phyloP scores from a whole-genome alignment of 2,113 vertebrate species.

The Motacilla alba region DNA sequence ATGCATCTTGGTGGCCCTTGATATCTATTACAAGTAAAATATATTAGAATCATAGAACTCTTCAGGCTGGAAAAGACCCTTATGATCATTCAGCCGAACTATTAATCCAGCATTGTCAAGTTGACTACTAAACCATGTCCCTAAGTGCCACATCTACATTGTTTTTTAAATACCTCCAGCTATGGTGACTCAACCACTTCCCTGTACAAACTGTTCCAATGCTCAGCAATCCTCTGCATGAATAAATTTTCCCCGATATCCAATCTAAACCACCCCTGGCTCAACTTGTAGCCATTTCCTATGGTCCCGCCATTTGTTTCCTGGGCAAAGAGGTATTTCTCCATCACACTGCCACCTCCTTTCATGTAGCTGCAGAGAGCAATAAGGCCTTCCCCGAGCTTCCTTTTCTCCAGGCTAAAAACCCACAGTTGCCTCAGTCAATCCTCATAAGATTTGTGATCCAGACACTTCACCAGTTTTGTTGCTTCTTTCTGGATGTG shows the following conservation, averaged over 20 bases:
- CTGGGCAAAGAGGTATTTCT: background rate
- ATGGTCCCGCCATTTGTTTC: background rate
- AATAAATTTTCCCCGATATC: background rate
- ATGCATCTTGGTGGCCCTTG: background rate
- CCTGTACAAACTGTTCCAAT: background rate
- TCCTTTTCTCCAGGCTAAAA: background rate
- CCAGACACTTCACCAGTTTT: background rate
- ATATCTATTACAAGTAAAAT: background rate
- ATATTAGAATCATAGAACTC: background rate
- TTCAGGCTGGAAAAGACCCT: background rate
- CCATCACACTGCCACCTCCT: background rate
- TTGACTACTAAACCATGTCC: background rate
- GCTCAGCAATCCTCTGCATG: background rate
- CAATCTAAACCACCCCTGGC: background rate
- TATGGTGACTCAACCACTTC: background rate
- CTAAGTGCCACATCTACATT: background rate
- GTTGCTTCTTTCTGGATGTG: background rate
- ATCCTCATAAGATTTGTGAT: background rate
- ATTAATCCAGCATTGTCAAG: background rate
- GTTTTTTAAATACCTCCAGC: background rate
- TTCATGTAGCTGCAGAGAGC: background rate
- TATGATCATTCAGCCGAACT: background rate
- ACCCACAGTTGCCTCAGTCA: background rate
- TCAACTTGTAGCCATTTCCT: background rate
- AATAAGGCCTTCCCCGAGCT: background rate